These are phyloP conservation scores for Eospalax fontanierii DNA, from an alignment of 2,797 vertebrate genomes.

Conservation along the genomic window DNA sequence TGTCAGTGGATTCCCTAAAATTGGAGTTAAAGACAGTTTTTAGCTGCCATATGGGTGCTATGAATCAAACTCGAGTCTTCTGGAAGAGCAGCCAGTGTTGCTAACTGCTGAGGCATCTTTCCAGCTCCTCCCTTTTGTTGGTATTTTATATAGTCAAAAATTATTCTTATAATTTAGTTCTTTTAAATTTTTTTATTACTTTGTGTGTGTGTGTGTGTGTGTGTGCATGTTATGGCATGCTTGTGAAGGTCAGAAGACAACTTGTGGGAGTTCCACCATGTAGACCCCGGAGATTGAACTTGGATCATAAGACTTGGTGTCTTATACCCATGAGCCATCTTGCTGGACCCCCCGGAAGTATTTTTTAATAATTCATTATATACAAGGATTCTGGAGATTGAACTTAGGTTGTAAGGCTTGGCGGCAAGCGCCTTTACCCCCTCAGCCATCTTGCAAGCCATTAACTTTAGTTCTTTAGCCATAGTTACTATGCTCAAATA, in stretches of 20 bases:
- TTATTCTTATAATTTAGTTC: background rate
- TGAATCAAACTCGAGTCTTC: no score
- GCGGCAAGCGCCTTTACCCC: background rate
- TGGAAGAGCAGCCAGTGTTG: no score
- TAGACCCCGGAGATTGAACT: no score
- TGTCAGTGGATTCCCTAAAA: no score
- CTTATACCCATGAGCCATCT: no score
- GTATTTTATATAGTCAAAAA: background rate
- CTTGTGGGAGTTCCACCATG: no score
- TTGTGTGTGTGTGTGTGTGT: background rate
- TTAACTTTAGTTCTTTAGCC: background rate
- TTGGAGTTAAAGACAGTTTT: no score
- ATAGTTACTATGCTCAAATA: background rate
- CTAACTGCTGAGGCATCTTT: background rate
- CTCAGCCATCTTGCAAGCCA: background rate
- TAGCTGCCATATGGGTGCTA: no score
- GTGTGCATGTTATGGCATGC: background rate
- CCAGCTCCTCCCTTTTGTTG: background rate
- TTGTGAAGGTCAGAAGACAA: background rate
- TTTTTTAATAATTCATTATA: no score
- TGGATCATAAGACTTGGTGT: no score
- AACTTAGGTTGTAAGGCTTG: background rate
- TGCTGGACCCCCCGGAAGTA: no score
- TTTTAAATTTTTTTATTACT: background rate
- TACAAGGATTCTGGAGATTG: background rate